Percentiles rank a stretch among this genome's conserved stretches.
These are phyloP conservation scores for Protobothrops mucrosquamatus DNA, from an alignment of 2,113 vertebrate species.

Conservation along the genomic window DNA sequence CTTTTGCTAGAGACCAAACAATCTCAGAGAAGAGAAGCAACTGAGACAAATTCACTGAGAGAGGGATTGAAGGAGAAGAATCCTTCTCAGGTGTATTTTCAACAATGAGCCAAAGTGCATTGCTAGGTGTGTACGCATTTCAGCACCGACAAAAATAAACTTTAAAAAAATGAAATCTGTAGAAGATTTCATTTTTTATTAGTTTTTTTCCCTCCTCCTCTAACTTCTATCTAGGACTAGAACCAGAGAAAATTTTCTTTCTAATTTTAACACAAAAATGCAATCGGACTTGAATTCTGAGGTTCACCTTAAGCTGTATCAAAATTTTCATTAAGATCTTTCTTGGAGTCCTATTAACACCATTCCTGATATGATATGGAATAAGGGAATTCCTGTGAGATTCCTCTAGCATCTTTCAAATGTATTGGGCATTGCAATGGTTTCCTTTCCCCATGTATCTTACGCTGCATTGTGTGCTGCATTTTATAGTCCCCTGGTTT, in stretches of 20 bases:
- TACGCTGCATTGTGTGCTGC: background rate
- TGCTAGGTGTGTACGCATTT: background rate
- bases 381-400: too few relatives aligned
- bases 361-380: too few relatives aligned
- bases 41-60: background rate
- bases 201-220: background rate
- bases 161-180: too few relatives aligned
- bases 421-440: too few relatives aligned
- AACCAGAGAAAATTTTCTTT: too few relatives aligned
- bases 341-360: background rate
- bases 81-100: background rate
- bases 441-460: too few relatives aligned
- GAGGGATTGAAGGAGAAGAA: background rate
- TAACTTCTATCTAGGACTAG: background rate
- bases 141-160: background rate
- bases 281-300: background rate
- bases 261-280: background rate
- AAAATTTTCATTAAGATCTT: background rate
- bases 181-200: background rate
- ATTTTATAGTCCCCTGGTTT: background rate
- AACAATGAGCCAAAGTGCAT: background rate
- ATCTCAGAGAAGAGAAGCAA: background rate
- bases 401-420: too few relatives aligned
- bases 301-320: background rate
- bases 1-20: background rate